These are phyloP conservation scores for Lacerta viridis DNA, from an alignment of 2,797 vertebrate genomes.

Conservation along the genomic window DNA sequence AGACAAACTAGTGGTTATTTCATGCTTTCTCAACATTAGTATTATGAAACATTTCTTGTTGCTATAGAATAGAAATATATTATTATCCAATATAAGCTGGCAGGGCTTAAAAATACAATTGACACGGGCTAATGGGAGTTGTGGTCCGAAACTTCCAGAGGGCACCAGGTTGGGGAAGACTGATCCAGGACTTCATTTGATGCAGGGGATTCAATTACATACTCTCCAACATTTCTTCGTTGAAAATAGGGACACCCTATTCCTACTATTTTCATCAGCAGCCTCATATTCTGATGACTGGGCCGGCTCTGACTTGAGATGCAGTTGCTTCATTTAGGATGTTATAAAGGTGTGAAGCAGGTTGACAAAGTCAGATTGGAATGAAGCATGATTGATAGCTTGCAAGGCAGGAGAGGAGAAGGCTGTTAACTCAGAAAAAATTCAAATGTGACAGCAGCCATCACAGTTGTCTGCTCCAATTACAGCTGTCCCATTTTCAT, in stretches of 20 bases:
- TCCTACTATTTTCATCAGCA: slow-evolving; percentile 30
- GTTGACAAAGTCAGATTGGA: slow-evolving; percentile 39
- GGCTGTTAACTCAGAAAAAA: not conserved
- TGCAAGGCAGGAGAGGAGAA: slow-evolving; percentile 10
- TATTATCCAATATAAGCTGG: slow-evolving; percentile 17
- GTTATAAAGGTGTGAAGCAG: slow-evolving; percentile 44
- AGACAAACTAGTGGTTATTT: not conserved
- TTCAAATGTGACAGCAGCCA: not conserved
- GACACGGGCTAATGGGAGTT: no score
- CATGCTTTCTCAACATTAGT: not conserved
- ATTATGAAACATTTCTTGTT: not conserved
- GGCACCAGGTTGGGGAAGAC: no score
- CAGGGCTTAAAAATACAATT: slow-evolving; percentile 34
- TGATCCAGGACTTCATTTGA: slow-evolving; percentile 9
- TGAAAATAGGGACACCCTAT: no score
- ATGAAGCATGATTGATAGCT: slow-evolving; percentile 47
- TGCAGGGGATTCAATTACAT: not conserved
- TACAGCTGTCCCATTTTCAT: not conserved
- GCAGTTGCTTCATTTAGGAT: slow-evolving; percentile 61
- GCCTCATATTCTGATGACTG: slow-evolving; percentile 47
- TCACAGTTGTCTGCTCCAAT: slow-evolving; percentile 15
- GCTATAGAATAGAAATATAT: slow-evolving; percentile 36
- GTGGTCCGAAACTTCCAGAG: no score
- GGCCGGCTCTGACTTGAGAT: not conserved
- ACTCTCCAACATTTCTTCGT: no score